Evolutionary conservation across 1,140 invertebrate genomes (phyloP).

Genomic region (Druon quercuslanigerum): DNA sequence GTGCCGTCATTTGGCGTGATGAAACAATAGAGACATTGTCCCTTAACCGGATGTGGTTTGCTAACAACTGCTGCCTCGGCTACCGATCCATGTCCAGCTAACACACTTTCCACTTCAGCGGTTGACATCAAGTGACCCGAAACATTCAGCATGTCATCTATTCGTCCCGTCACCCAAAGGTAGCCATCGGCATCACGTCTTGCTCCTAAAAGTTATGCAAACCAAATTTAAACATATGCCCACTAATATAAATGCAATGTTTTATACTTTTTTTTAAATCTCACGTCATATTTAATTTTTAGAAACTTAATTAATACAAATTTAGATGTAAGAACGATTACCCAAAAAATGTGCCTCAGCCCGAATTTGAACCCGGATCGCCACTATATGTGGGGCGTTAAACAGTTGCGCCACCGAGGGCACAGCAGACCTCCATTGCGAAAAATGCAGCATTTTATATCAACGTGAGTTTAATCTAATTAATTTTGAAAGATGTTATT

Average conservation of each 20-base stretch:
- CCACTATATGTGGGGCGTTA: no score
- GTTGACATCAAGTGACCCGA: constrained; percentile 98
- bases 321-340: no score
- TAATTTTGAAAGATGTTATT: no score
- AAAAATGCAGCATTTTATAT: no score
- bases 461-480: no score
- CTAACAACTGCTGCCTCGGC: constrained; percentile 97
- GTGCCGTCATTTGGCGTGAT: constrained; percentile 90
- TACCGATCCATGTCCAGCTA: constrained; percentile 89
- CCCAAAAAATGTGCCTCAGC: no score
- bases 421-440: no score
- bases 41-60: constrained; percentile 94
- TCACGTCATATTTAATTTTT: background rate
- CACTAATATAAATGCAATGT: no score
- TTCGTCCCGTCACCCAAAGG: constrained; percentile 96
- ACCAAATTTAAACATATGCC: background rate
- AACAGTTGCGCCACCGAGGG: no score
- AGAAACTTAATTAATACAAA: no score
- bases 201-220: constrained; percentile 80
- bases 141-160: constrained; percentile 99
- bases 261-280: background rate
- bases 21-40: constrained; percentile 97
- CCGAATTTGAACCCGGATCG: no score
- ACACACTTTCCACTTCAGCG: constrained; percentile 94
- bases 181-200: constrained; percentile 95